phyloP scores from a whole-genome alignment of 1,140 invertebrate genomes.

The Drosophila saltans region DNA sequence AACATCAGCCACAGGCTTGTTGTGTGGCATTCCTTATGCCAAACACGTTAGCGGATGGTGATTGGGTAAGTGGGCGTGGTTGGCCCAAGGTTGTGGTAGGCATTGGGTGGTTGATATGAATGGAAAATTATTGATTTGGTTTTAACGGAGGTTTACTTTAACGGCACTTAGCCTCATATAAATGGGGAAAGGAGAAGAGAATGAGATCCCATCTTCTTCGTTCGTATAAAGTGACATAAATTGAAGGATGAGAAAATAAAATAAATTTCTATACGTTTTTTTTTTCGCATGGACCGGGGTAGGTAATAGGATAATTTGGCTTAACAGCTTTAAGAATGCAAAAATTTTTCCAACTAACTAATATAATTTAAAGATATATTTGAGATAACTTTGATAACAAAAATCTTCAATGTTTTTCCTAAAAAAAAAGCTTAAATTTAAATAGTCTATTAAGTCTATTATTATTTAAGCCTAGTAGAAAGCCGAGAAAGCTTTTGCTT shows the following conservation, averaged over 20 bases:
- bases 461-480: too few species aligned
- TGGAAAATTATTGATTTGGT: conserved; percentile 57
- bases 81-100: background rate
- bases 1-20: conserved; percentile 28
- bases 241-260: conserved; percentile 47
- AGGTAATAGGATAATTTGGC: conserved; percentile 28
- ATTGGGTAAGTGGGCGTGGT: conserved; percentile 11
- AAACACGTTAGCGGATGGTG: conserved; percentile 27
- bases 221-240: conserved; percentile 45
- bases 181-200: conserved; percentile 31
- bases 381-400: too few species aligned
- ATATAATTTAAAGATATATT: background rate
- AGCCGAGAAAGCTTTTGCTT: too few species aligned
- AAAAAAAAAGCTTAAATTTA: too few species aligned
- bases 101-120: background rate
- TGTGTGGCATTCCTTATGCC: conserved; percentile 30
- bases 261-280: conserved; percentile 6
- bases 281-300: background rate
- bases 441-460: too few species aligned
- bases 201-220: conserved; percentile 1
- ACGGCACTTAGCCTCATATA: conserved; percentile 53
- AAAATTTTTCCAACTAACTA: background rate
- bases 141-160: conserved; percentile 45
- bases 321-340: conserved; percentile 17
- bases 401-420: too few species aligned